Conservation (phyloP, 2,888 invertebrate species). For the Agonopterix heracliana region DNA sequence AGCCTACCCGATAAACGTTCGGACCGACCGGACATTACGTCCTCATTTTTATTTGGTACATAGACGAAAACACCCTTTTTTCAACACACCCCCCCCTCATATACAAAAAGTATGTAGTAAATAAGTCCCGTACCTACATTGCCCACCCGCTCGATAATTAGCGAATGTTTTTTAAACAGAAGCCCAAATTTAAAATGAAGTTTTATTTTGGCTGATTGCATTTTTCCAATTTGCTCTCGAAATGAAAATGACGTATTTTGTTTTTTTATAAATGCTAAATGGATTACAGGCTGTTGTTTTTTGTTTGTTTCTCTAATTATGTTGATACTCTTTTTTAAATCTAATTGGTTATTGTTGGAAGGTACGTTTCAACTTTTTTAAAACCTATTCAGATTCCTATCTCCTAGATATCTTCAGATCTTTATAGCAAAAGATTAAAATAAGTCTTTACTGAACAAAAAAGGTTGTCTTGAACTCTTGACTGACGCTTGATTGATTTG, state of each 20-base stretch:
- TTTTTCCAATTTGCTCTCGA: constrained; percentile 51
- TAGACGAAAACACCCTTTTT: constrained; percentile 73
- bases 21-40: constrained; percentile 69
- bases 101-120: constrained; percentile 14
- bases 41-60: constrained; percentile 76
- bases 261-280: constrained; percentile 2
- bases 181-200: constrained; percentile 66
- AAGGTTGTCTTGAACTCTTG: too few species aligned
- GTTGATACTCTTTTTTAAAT: too few species aligned
- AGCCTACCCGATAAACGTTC: constrained; percentile 57
- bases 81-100: constrained; percentile 46
- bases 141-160: constrained; percentile 50
- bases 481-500: too few species aligned
- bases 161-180: constrained; percentile 68
- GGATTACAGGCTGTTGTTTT: too few species aligned
- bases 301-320: too few species aligned
- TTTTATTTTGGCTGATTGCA: constrained; percentile 56
- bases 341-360: too few species aligned
- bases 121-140: constrained; percentile 20
- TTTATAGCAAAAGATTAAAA: too few species aligned
- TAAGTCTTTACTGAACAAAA: too few species aligned
- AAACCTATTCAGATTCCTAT: too few species aligned
- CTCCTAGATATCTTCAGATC: too few species aligned
- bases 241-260: constrained; percentile 31
- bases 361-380: too few species aligned